These are phyloP conservation scores for Isoperla grammatica DNA, from an alignment of 2,888 invertebrate species.

Conservation along the genomic window DNA sequence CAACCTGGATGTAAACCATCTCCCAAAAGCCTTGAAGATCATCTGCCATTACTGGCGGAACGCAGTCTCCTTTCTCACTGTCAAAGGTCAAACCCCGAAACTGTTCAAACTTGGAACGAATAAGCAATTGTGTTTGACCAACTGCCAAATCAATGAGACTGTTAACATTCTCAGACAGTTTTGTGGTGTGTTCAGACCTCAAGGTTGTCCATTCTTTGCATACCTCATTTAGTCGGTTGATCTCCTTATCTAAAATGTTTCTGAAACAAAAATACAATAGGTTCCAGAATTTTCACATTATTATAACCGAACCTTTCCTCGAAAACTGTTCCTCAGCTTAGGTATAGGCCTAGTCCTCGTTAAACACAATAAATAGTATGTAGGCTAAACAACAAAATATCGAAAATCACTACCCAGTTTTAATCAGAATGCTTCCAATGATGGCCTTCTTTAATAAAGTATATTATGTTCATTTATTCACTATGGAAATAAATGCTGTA, in stretches of 20 bases:
- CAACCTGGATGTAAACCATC: slow-evolving; percentile 72
- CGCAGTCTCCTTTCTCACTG: slow-evolving; percentile 45
- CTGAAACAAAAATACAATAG: not conserved
- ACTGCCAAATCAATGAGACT: slow-evolving; percentile 62
- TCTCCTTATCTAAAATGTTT: slow-evolving; percentile 39
- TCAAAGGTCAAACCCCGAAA: slow-evolving; percentile 57
- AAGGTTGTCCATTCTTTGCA: not conserved
- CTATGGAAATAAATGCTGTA: too few species aligned
- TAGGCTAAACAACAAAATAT: too few species aligned
- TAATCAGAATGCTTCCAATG: too few species aligned
- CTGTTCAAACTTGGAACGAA: slow-evolving; percentile 71
- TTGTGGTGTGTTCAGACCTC: slow-evolving; percentile 27
- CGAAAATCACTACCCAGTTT: too few species aligned
- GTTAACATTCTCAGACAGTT: slow-evolving; percentile 49
- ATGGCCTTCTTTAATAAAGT: too few species aligned
- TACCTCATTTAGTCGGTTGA: slow-evolving; percentile 34
- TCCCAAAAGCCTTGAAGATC: slow-evolving; percentile 89
- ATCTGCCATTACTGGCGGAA: slow-evolving; percentile 53
- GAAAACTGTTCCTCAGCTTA: too few species aligned
- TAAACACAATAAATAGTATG: too few species aligned
- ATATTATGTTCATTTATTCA: too few species aligned
- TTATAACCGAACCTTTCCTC: too few species aligned
- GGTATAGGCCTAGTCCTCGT: too few species aligned
- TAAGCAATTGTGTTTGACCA: slow-evolving; percentile 71
- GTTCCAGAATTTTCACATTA: not conserved